phyloP scores from a whole-genome alignment of 2,113 vertebrate species.

The Ibidorhyncha struthersii region DNA sequence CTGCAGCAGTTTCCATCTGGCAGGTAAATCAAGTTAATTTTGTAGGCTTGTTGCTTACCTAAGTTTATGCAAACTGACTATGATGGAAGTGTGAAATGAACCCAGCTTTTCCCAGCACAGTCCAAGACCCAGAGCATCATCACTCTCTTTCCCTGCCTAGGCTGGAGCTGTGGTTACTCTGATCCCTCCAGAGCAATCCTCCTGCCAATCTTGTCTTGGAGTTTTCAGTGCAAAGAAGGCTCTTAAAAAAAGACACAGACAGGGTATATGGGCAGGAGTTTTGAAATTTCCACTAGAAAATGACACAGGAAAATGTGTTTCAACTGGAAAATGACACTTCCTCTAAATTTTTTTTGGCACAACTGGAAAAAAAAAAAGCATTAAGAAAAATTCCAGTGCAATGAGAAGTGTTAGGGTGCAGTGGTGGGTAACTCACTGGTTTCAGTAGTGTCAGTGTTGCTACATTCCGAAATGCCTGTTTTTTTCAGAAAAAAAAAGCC shows the following conservation, averaged over 20 bases:
- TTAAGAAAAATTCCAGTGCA: neutral
- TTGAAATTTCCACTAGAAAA: neutral
- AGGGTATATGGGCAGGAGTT: neutral
- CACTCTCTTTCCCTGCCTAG: neutral
- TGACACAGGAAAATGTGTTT: neutral
- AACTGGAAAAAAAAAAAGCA: neutral
- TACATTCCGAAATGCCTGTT: neutral
- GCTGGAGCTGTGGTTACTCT: neutral
- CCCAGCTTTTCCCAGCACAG: neutral
- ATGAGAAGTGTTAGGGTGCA: neutral
- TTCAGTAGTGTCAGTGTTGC: neutral
- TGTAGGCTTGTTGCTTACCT: neutral
- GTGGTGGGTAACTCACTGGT: neutral
- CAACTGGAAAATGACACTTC: neutral
- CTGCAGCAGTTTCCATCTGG: neutral
- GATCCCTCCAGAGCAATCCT: neutral
- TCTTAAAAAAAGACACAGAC: neutral
- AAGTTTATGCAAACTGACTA: neutral
- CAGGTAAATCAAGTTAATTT: neutral
- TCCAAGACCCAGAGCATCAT: neutral
- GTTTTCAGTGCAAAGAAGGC: neutral
- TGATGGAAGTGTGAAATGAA: neutral
- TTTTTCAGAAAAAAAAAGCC: neutral
- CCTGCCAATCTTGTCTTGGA: neutral
- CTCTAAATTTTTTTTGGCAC: neutral